Base-by-base conservation (phyloP, 2,797 vertebrate species). In the Malacoctenus gilli region DNA sequence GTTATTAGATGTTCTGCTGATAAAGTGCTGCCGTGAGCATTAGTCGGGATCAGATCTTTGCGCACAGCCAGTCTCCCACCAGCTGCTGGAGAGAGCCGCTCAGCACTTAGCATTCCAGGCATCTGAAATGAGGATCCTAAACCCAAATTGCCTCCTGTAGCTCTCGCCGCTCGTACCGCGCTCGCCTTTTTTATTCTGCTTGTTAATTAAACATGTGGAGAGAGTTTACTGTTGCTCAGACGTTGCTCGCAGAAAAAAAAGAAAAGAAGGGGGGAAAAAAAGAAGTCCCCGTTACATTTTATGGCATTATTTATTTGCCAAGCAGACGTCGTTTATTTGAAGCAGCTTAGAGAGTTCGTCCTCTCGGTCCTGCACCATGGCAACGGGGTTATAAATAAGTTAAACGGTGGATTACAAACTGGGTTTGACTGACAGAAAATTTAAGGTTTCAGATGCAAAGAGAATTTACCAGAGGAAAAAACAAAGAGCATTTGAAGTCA, bases 191-290 rank as follows among this genome's bases (percentile, higher is more conserved):
- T 84, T 79, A 81, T 78, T 77, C 73, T 72, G 44, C 54, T 77
- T 62, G 70, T 88, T 87, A 89, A 88, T 89, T 82, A 89, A 90
- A 90, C 83, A 86, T 79, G 79, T 80, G 75, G 75, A 60, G 68
- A 68, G 64, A 67, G 66, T 87, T 84, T 85, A 75, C 79, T 1
- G 25, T 80, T 75, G 48, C 75, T 76, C 67, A 59, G 63, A 75
- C 59, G 54, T 52, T 59, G 65, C 75, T 67, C 54, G 51, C 67
- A 57, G 54, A 72, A 80, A 78, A 77, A n/a, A n/a, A n/a, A n/a
- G n/a, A n/a, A n/a, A n/a, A n/a, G n/a, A n/a, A n/a, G n/a, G n/a
- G n/a, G n/a, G n/a, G n/a, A n/a, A n/a, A n/a, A n/a, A n/a, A n/a
- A n/a, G n/a, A n/a, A 73, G 60, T 72, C 18, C 10, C 16, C 18